phyloP scores from a whole-genome alignment of 2,113 vertebrate genomes.

The Leucopternis melanops region DNA sequence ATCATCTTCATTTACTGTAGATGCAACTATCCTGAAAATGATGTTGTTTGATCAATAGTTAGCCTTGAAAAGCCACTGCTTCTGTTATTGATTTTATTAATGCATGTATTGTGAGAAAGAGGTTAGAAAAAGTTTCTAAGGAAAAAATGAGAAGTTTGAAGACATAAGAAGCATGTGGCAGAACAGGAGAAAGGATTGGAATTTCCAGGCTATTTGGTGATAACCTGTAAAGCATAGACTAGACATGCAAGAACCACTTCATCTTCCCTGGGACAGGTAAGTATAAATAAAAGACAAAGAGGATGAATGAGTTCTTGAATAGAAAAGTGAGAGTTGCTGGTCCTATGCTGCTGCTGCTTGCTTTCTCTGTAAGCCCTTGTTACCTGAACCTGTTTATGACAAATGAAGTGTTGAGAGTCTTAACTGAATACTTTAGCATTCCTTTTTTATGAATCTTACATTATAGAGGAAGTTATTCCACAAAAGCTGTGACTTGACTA shows the following conservation, averaged over 20 bases:
- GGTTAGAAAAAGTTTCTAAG: background rate
- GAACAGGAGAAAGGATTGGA: background rate
- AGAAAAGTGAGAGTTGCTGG: background rate
- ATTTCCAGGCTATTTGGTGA: background rate
- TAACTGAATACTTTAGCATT: background rate
- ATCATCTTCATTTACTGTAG: background rate
- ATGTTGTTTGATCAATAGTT: background rate
- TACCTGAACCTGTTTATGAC: background rate
- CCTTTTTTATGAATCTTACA: background rate
- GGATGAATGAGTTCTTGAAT: background rate
- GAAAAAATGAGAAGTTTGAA: background rate
- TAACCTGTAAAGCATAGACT: background rate
- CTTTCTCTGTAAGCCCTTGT: background rate
- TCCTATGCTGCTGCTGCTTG: background rate
- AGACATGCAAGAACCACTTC: background rate
- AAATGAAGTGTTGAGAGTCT: background rate
- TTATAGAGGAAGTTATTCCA: background rate
- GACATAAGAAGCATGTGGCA: background rate
- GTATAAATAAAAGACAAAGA: background rate
- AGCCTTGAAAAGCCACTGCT: background rate
- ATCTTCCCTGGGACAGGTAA: background rate
- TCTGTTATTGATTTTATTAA: background rate
- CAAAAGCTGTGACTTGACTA: background rate
- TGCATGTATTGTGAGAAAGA: background rate
- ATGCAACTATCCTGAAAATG: background rate